Evolutionary conservation across 2,888 invertebrate species (phyloP).

Genomic region (Limnephilus lunatus): DNA sequence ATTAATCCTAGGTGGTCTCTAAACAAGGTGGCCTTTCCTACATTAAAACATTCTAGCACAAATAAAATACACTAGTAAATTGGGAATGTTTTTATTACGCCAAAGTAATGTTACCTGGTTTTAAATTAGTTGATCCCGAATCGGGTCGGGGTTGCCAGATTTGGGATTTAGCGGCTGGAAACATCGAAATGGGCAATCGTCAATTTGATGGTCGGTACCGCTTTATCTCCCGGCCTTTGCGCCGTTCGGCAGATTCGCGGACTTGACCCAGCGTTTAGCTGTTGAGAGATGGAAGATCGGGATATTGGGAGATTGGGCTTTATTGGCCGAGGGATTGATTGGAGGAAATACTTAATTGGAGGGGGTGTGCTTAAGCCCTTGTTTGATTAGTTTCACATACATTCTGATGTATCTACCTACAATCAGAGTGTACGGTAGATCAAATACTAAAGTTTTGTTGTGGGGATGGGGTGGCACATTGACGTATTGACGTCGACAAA

Average conservation of each 20-base stretch:
- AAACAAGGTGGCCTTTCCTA: background rate
- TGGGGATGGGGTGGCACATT: no score
- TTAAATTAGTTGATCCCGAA: constrained; percentile 30
- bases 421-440: background rate
- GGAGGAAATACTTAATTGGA: background rate
- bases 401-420: background rate
- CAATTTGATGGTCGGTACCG: background rate
- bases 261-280: background rate
- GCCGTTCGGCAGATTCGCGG: background rate
- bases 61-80: background rate
- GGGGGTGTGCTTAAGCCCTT: background rate
- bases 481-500: no score
- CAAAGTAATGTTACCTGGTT: constrained; percentile 35
- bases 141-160: background rate
- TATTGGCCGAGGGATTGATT: background rate
- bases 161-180: constrained; percentile 34
- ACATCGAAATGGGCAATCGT: constrained; percentile 33
- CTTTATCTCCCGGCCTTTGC: constrained; percentile 28
- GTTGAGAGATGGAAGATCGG: background rate
- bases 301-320: background rate
- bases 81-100: constrained; percentile 41
- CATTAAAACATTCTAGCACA: background rate
- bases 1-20: background rate
- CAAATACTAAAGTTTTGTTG: no score
- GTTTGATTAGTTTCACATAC: constrained; percentile 2